These are phyloP conservation scores for Perognathus longimembris DNA, from an alignment of 2,113 vertebrate species.

Conservation along the genomic window DNA sequence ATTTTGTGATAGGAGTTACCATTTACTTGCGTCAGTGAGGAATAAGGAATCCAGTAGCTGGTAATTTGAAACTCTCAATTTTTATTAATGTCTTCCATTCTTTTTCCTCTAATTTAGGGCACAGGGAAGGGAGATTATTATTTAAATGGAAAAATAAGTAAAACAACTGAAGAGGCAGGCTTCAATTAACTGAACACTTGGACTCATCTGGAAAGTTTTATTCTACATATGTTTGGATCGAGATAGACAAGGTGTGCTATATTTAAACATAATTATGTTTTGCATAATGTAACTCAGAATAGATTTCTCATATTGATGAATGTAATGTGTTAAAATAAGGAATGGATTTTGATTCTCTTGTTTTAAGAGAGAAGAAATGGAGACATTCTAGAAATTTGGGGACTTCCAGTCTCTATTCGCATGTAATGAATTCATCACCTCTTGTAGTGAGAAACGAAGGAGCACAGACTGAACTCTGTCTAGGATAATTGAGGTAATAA, in stretches of 20 bases:
- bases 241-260: not conserved
- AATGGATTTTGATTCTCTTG: not conserved
- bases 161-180: not conserved
- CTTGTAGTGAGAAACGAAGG: not conserved
- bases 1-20: not conserved
- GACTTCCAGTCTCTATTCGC: not conserved
- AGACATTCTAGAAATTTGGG: not conserved
- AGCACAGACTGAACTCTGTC: not conserved
- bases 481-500: not conserved
- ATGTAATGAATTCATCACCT: not conserved
- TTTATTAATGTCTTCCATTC: not conserved
- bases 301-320: constrained; percentile 8
- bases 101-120: not conserved
- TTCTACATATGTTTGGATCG: not conserved
- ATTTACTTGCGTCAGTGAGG: not conserved
- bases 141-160: not conserved
- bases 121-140: not conserved
- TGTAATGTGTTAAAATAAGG: not conserved
- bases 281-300: constrained; percentile 5
- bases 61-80: not conserved
- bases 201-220: not conserved
- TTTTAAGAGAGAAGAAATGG: not conserved
- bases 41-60: not conserved
- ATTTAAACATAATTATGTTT: not conserved
- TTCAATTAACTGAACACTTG: not conserved